phyloP scores from a whole-genome alignment of 2,113 vertebrate genomes.

The Pampusana beccarii region DNA sequence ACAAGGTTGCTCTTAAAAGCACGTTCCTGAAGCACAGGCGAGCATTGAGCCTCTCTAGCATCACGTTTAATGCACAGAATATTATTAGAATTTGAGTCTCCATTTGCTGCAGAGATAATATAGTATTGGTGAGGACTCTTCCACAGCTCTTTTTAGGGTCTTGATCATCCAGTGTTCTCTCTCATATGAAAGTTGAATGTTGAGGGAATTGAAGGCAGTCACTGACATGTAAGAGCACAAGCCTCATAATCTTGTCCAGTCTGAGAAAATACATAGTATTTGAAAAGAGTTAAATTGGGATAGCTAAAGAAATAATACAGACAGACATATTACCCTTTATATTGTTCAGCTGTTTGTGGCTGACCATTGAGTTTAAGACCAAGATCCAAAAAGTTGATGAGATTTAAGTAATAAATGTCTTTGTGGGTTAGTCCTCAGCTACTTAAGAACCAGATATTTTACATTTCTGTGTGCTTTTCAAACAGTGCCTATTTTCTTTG shows the following conservation, averaged over 20 bases:
- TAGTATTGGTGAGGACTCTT: neutral
- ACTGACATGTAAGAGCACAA: neutral
- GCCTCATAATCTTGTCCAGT: neutral
- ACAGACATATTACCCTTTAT: neutral
- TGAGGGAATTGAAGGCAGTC: neutral
- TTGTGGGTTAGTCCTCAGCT: neutral
- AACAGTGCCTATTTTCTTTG: neutral
- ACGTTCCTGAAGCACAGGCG: neutral
- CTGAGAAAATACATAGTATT: neutral
- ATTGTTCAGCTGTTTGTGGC: neutral
- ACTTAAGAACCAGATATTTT: neutral
- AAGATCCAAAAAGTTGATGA: neutral
- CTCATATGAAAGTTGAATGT: neutral
- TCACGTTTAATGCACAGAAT: neutral
- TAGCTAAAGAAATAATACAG: neutral
- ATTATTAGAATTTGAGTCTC: neutral
- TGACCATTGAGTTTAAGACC: neutral
- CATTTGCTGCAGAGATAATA: neutral
- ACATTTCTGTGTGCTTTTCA: neutral
- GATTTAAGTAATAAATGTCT: neutral
- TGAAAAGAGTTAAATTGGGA: neutral
- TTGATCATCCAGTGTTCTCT: neutral
- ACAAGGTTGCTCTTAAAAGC: neutral
- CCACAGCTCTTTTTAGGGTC: neutral
- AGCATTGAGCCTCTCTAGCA: neutral